These are phyloP conservation scores for Corvus hawaiiensis DNA, from an alignment of 2,113 vertebrate species.

Conservation along the genomic window DNA sequence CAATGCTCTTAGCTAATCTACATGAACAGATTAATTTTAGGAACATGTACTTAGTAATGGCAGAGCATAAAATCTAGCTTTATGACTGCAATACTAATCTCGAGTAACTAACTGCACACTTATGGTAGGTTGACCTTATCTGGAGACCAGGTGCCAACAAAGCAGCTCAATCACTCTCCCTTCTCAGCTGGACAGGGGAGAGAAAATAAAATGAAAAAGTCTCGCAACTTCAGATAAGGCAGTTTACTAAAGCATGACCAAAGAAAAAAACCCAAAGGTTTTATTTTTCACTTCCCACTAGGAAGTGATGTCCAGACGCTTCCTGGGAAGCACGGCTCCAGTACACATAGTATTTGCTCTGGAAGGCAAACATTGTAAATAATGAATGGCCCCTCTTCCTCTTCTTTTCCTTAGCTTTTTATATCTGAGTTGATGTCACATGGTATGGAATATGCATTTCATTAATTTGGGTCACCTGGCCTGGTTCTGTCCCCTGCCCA, in stretches of 20 bases:
- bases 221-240: rapidly evolving
- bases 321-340: not conserved
- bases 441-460: not conserved
- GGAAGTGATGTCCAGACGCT: not conserved
- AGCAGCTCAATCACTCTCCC: not conserved
- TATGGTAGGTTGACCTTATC: not conserved
- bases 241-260: not conserved
- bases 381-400: not conserved
- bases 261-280: not conserved
- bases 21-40: not conserved
- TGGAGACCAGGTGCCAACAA: not conserved
- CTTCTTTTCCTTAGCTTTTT: not conserved
- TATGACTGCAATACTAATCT: not conserved
- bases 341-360: not conserved
- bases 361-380: not conserved
- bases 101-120: not conserved
- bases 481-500: not conserved
- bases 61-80: not conserved
- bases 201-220: not conserved
- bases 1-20: not conserved
- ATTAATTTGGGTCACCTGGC: not conserved
- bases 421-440: not conserved
- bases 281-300: not conserved
- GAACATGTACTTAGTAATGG: not conserved
- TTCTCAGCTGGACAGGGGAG: not conserved